These are phyloP conservation scores for Myocastor coypus DNA, from an alignment of 2,113 vertebrate species.

Conservation along the genomic window DNA sequence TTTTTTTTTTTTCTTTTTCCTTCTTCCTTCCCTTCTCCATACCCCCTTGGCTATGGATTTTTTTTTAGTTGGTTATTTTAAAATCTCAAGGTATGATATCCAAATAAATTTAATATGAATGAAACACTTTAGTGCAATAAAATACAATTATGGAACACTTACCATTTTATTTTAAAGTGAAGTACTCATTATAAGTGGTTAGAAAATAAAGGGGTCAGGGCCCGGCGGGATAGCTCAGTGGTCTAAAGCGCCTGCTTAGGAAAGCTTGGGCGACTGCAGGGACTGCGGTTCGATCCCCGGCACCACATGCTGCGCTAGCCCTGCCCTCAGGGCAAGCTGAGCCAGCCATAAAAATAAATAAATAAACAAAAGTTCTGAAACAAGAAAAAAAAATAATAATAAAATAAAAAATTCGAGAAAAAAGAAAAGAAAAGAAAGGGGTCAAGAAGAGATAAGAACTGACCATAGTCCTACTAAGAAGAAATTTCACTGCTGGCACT, in stretches of 20 bases:
- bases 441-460: background rate
- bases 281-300: too few relatives aligned
- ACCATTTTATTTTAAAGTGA: constrained; percentile 10
- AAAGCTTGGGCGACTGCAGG: too few relatives aligned
- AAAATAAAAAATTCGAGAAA: too few relatives aligned
- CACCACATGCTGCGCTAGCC: too few relatives aligned
- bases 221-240: too few relatives aligned
- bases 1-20: background rate
- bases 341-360: too few relatives aligned
- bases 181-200: background rate
- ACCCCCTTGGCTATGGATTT: background rate
- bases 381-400: too few relatives aligned
- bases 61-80: background rate
- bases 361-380: too few relatives aligned
- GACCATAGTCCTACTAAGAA: background rate
- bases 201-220: background rate
- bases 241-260: too few relatives aligned
- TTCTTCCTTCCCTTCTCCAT: background rate
- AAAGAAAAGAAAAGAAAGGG: background rate
- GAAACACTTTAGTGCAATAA: background rate
- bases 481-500: background rate
- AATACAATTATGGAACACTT: constrained; percentile 29
- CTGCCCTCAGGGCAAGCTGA: too few relatives aligned
- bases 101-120: background rate
- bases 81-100: background rate